A percentile compares a stretch with the other conserved stretches of the same genome.
Conservation (phyloP, 2,113 vertebrate genomes). For the Anhinga anhinga region DNA sequence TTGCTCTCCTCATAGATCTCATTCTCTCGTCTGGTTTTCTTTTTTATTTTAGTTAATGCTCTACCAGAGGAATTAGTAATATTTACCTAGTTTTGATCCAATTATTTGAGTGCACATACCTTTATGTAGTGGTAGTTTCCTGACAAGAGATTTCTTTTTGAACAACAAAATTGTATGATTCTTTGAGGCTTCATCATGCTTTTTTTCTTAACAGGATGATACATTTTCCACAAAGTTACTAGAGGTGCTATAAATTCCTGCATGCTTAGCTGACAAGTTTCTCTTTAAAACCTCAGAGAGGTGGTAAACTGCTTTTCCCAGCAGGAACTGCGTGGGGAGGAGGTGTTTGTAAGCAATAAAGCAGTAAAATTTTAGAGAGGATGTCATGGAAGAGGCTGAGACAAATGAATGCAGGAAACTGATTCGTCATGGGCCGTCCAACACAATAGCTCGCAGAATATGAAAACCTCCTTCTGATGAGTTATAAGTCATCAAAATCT, state of each 20-base stretch:
- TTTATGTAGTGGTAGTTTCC: not conserved
- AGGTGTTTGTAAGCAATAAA: conserved; percentile 2
- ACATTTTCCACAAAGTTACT: not conserved
- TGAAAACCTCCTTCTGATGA: not conserved
- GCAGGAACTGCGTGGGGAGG: not conserved
- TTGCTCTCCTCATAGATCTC: not conserved
- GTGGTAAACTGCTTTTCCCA: conserved; percentile 9
- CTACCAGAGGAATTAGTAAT: not conserved
- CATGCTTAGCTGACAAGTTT: not conserved
- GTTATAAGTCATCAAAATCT: not conserved
- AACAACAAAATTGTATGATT: not conserved
- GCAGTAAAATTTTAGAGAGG: conserved; percentile 5
- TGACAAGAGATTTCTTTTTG: not conserved
- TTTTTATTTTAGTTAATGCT: not conserved
- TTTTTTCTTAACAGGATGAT: not conserved
- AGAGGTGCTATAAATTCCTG: not conserved
- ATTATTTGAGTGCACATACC: not conserved
- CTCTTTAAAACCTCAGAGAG: not conserved
- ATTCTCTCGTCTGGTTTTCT: not conserved
- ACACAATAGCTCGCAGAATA: not conserved
- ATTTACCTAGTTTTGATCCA: not conserved
- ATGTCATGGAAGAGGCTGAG: not conserved
- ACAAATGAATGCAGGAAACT: conserved; percentile 13
- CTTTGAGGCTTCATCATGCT: not conserved
- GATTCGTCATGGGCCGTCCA: not conserved